Percentiles rank a stretch among this genome's conserved stretches.
Conservation (phyloP, 1,140 invertebrate genomes). For the Ostrea edulis region DNA sequence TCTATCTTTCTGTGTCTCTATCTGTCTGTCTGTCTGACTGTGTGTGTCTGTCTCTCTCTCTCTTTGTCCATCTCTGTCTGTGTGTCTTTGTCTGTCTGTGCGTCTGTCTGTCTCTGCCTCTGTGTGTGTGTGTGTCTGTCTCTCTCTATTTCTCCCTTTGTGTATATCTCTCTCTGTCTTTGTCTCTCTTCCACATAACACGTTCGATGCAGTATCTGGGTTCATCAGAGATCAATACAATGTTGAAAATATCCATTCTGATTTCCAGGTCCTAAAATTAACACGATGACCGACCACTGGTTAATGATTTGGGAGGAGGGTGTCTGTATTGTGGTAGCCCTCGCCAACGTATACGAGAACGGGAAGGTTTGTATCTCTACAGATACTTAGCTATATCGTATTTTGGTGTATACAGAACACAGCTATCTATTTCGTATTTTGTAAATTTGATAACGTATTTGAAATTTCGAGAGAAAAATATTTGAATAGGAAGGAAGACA, state of each 20-base stretch:
- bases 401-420: too few relatives aligned
- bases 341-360: background rate
- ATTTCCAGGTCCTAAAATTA: background rate
- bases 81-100: background rate
- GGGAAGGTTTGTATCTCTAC: background rate
- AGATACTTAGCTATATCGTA: background rate
- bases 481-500: background rate
- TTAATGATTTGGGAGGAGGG: constrained; percentile 1
- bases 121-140: too few relatives aligned
- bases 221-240: too few relatives aligned
- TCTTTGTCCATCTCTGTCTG: background rate
- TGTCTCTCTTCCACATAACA: too few relatives aligned
- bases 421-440: too few relatives aligned
- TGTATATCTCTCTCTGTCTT: too few relatives aligned
- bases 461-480: too few relatives aligned
- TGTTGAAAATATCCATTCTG: too few relatives aligned
- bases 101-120: too few relatives aligned
- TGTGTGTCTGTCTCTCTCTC: background rate
- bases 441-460: too few relatives aligned
- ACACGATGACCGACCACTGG: constrained; percentile 14
- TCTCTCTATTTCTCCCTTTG: background rate
- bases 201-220: too few relatives aligned
- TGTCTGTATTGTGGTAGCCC: background rate
- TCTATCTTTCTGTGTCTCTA: background rate
- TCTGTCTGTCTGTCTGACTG: too few relatives aligned